A percentile compares a stretch with the other conserved stretches of the same genome.
phyloP scores from a whole-genome alignment of 2,113 vertebrate species.

The Ailurus styani region DNA sequence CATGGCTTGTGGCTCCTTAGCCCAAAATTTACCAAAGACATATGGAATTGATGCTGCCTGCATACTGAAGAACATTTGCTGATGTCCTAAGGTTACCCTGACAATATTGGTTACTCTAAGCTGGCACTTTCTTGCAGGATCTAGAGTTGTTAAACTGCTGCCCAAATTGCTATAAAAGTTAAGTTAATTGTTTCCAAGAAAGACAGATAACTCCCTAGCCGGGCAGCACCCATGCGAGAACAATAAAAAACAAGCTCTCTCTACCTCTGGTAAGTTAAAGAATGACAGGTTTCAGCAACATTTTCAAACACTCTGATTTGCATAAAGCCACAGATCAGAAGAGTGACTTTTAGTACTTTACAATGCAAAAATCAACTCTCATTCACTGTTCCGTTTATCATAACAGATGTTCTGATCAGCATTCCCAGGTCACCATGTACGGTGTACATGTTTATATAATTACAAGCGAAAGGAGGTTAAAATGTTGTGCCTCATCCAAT shows the following conservation, averaged over 20 bases:
- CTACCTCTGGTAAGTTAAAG: conserved; percentile 4
- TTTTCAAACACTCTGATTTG: conserved; percentile 58
- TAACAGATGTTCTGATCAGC: conserved; percentile 73
- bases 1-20: background rate
- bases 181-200: conserved; percentile 34
- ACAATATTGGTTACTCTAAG: background rate
- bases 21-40: background rate
- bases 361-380: conserved; percentile 69
- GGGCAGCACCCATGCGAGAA: background rate
- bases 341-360: conserved; percentile 58
- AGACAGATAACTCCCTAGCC: background rate
- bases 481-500: conserved; percentile 49
- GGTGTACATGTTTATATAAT: conserved; percentile 69
- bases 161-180: conserved; percentile 21
- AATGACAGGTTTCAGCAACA: conserved; percentile 49
- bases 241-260: conserved; percentile 3
- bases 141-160: background rate
- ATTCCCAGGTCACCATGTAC: conserved; percentile 58
- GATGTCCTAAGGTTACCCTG: background rate
- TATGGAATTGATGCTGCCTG: background rate
- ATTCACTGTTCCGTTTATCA: conserved; percentile 63
- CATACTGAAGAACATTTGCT: background rate
- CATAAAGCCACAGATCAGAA: conserved; percentile 65
- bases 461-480: conserved; percentile 65
- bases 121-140: background rate